Conservation (phyloP, 2,797 vertebrate species). For the Delichon dasypus region DNA sequence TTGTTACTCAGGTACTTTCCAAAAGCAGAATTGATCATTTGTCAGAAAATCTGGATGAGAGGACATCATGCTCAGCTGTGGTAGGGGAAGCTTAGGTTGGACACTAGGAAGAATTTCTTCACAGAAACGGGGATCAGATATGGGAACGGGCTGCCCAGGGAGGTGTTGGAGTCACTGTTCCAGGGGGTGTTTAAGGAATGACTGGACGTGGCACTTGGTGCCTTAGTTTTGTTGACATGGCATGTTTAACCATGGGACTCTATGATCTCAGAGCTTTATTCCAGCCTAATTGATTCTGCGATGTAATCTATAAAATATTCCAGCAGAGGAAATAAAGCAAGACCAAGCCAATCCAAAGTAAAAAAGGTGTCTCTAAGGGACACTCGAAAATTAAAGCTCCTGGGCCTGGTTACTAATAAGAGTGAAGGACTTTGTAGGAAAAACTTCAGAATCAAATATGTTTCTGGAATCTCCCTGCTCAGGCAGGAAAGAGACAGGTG, state of each 20-base stretch:
- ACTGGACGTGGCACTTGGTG: not conserved
- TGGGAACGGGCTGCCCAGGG: not conserved
- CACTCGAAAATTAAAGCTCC: not conserved
- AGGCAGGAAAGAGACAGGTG: not conserved
- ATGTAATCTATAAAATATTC: not conserved
- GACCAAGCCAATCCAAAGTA: not conserved
- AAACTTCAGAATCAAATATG: not conserved
- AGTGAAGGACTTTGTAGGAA: not conserved
- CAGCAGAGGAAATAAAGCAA: not conserved
- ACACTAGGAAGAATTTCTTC: too few relatives aligned
- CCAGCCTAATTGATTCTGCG: not conserved
- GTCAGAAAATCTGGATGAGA: not conserved
- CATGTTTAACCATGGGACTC: not conserved
- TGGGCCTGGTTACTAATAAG: not conserved
- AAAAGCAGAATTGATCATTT: not conserved
- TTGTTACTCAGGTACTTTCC: not conserved
- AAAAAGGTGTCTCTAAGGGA: not conserved
- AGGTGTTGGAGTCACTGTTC: not conserved
- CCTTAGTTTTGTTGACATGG: fast-evolving
- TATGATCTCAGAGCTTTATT: not conserved
- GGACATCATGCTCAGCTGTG: not conserved
- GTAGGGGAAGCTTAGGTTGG: not conserved
- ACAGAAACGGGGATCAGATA: not conserved
- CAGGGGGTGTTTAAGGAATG: not conserved
- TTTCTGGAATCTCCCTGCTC: not conserved